Evolutionary conservation across 2,797 vertebrate genomes (phyloP).

Genomic region (Pachyuromys duprasi): DNA sequence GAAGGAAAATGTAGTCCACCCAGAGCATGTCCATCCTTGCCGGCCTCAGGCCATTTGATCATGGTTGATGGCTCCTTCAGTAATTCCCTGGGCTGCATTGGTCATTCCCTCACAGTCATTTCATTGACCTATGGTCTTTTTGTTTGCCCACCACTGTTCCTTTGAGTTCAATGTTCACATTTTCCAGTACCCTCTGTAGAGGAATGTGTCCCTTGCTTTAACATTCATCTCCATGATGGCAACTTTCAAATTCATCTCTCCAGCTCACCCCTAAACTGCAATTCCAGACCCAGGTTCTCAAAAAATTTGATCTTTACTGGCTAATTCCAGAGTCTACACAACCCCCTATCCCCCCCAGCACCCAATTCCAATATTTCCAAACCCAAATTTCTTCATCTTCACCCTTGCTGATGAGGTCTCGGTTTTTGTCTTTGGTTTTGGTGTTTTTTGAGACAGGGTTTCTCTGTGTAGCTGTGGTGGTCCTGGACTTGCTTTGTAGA

Average conservation of each 20-base stretch:
- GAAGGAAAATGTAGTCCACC: background rate
- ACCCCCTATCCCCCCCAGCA: background rate
- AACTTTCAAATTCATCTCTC: background rate
- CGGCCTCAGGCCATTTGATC: background rate
- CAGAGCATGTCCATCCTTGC: background rate
- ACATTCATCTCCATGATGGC: background rate
- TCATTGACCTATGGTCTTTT: background rate
- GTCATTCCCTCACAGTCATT: background rate
- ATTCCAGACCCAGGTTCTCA: background rate
- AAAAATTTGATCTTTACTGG: background rate
- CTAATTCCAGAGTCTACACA: background rate
- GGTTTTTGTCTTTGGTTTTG: background rate
- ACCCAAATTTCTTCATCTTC: background rate
- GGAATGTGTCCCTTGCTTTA: background rate
- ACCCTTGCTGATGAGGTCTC: background rate
- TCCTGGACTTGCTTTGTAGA: too few relatives aligned
- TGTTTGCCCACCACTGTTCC: background rate
- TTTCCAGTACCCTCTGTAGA: background rate
- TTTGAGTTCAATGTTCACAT: background rate
- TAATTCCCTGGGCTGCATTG: background rate
- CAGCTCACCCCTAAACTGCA: background rate
- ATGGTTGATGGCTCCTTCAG: background rate
- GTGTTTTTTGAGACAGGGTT: too few relatives aligned
- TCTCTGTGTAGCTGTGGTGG: too few relatives aligned
- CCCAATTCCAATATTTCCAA: background rate